Percentiles rank a stretch among this genome's conserved stretches.
Evolutionary conservation across 2,113 vertebrate species (phyloP).

Genomic region (Dinomys branickii): DNA sequence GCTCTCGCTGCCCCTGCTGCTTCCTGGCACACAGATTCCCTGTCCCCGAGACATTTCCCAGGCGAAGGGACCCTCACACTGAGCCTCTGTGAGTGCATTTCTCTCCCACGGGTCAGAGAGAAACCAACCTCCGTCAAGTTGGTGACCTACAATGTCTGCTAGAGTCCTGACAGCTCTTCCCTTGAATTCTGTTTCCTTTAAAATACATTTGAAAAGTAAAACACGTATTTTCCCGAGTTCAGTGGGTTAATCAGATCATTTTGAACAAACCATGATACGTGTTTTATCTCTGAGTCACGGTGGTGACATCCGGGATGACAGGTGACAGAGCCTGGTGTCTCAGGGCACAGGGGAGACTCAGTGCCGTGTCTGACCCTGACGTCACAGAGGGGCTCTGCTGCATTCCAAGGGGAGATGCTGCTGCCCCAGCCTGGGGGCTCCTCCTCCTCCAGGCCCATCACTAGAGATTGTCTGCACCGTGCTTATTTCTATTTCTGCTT

Average conservation of each 20-base stretch:
- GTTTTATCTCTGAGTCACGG: neutral
- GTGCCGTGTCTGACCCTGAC: neutral
- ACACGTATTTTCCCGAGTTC: neutral
- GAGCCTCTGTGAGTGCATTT: neutral
- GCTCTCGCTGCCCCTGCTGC: neutral
- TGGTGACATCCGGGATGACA: neutral
- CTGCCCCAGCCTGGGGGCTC: neutral
- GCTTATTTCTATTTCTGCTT: too few relatives aligned
- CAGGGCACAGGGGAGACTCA: neutral
- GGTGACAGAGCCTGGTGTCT: neutral
- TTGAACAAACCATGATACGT: neutral
- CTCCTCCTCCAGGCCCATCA: neutral
- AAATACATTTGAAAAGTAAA: slow-evolving; percentile 43
- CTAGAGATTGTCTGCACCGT: too few relatives aligned
- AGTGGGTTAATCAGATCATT: neutral
- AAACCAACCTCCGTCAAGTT: neutral
- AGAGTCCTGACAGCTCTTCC: neutral
- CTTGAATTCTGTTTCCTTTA: neutral
- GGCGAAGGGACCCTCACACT: neutral
- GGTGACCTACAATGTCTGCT: neutral
- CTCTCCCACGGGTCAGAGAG: neutral
- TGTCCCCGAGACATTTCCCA: neutral
- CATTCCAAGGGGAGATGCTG: neutral
- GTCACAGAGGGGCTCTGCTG: neutral
- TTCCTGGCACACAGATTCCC: too few relatives aligned